Conservation (phyloP, 2,888 invertebrate genomes). For the Adelphocoris suturalis region DNA sequence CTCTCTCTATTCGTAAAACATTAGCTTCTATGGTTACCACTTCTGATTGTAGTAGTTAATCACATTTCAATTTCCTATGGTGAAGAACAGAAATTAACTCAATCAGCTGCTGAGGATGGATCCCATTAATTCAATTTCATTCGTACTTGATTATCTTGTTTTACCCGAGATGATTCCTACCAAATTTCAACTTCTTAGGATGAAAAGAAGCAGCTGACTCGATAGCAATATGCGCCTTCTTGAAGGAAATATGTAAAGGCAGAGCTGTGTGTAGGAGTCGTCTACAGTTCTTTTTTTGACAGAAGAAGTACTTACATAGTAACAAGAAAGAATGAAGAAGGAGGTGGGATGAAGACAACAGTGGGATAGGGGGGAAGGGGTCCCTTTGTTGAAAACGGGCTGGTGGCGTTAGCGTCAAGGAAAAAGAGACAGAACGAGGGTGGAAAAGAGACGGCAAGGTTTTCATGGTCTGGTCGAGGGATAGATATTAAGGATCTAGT, state of each 20-base stretch:
- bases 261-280: background rate
- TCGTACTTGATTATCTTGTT: too few relatives aligned
- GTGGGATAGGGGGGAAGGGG: background rate
- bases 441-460: conserved; percentile 39
- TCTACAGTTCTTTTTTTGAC: background rate
- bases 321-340: background rate
- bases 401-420: conserved; percentile 22
- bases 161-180: too few relatives aligned
- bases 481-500: conserved; percentile 52
- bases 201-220: too few relatives aligned
- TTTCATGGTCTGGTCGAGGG: conserved; percentile 40
- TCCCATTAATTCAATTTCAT: too few relatives aligned
- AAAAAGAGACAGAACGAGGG: conserved; percentile 9
- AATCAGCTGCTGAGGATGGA: too few relatives aligned
- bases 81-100: too few relatives aligned
- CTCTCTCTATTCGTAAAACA: too few relatives aligned
- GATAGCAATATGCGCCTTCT: background rate
- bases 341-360: background rate
- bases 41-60: too few relatives aligned
- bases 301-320: conserved; percentile 19
- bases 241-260: background rate
- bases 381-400: conserved; percentile 16
- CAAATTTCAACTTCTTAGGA: too few relatives aligned
- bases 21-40: too few relatives aligned
- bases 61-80: too few relatives aligned